Evolutionary conservation across 2,113 vertebrate species (phyloP).

Genomic region (Cinclus mexicanus): DNA sequence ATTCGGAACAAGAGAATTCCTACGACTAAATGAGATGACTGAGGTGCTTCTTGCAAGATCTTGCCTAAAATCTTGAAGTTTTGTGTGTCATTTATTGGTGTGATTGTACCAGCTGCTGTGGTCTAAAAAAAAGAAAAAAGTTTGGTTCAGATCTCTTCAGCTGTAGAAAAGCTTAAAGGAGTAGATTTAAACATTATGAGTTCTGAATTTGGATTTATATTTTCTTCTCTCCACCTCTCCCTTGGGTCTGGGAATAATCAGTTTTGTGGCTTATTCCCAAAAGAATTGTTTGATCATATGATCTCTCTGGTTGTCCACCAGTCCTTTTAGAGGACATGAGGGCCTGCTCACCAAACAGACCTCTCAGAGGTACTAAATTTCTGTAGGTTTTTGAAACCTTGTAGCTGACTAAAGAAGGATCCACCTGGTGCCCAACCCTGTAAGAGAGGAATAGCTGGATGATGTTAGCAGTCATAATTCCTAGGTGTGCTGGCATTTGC

Average conservation of each 20-base stretch:
- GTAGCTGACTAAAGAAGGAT: background rate
- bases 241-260: background rate
- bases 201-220: background rate
- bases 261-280: background rate
- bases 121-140: background rate
- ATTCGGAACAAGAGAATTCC: background rate
- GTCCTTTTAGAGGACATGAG: background rate
- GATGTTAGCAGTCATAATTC: background rate
- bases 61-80: background rate
- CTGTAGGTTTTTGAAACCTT: background rate
- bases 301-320: background rate
- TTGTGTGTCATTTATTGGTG: background rate
- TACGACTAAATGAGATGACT: background rate
- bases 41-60: background rate
- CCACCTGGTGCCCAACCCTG: fast-evolving
- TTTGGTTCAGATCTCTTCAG: background rate
- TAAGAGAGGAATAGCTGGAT: background rate
- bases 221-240: background rate
- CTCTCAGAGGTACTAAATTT: background rate
- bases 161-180: background rate
- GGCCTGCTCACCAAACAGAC: background rate
- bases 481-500: background rate
- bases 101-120: background rate
- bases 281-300: fast-evolving
- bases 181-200: background rate